Evolutionary conservation across 2,888 invertebrate species (phyloP).

Genomic region (Argyresthia goedartella): DNA sequence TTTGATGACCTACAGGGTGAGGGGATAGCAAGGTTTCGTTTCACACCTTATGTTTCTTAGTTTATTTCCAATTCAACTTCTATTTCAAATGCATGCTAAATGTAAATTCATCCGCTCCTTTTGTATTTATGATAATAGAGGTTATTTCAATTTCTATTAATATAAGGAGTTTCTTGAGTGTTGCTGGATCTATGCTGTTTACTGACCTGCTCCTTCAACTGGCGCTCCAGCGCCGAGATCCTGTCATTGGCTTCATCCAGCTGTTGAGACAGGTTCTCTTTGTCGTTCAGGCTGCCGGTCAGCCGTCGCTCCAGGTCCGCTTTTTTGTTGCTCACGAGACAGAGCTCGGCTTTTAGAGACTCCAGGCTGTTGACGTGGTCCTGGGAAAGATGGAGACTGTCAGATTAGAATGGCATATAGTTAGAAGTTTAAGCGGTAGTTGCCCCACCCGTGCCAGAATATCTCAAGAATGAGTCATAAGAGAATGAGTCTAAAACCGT

Average conservation of each 20-base stretch:
- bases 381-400: conserved; percentile 38
- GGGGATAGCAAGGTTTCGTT: too few species aligned
- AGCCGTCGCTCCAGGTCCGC: conserved; percentile 87
- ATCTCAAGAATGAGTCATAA: too few species aligned
- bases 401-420: background rate
- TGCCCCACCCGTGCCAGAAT: background rate
- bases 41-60: too few species aligned
- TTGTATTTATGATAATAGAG: too few species aligned
- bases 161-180: too few species aligned
- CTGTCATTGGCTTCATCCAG: conserved; percentile 93
- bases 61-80: too few species aligned
- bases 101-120: too few species aligned
- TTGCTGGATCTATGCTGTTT: too few species aligned
- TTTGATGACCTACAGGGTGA: too few species aligned
- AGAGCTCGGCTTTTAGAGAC: conserved; percentile 88
- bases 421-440: background rate
- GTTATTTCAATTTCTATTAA: too few species aligned
- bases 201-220: conserved; percentile 83
- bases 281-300: conserved; percentile 80
- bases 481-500: too few species aligned
- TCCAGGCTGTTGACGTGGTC: conserved; percentile 93
- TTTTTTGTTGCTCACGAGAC: conserved; percentile 85
- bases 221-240: conserved; percentile 86
- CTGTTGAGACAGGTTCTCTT: conserved; percentile 82
- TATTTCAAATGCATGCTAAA: too few species aligned